phyloP scores from a whole-genome alignment of 2,888 invertebrate genomes.

The Uropetala carovei region DNA sequence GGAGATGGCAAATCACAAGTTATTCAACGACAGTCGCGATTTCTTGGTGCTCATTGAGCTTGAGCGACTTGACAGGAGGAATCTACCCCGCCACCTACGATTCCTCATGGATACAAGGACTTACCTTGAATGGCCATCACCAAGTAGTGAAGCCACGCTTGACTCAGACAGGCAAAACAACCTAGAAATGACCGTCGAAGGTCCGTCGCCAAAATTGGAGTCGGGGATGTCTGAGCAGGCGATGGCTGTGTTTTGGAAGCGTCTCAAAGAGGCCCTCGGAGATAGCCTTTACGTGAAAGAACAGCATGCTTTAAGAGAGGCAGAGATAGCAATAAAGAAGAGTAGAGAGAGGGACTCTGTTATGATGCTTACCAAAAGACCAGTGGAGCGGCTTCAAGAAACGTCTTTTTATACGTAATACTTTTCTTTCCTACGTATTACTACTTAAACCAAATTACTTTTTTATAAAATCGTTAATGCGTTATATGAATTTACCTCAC shows the following conservation, averaged over 20 bases:
- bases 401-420: too few relatives aligned
- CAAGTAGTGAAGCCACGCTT: not conserved
- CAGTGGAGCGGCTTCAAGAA: too few relatives aligned
- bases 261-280: slow-evolving; percentile 47
- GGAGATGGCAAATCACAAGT: slow-evolving; percentile 67
- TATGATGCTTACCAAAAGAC: too few relatives aligned
- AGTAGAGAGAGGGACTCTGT: slow-evolving; percentile 28
- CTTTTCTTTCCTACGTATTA: too few relatives aligned
- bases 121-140: slow-evolving; percentile 54
- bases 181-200: not conserved
- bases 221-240: not conserved
- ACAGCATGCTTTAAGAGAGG: not conserved
- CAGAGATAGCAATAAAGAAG: slow-evolving; percentile 2
- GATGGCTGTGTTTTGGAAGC: slow-evolving; percentile 31
- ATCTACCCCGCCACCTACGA: slow-evolving; percentile 51
- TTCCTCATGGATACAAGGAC: slow-evolving; percentile 58
- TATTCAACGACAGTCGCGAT: slow-evolving; percentile 66
- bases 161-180: not conserved
- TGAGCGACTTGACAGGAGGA: slow-evolving; percentile 63
- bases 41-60: slow-evolving; percentile 67
- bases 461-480: too few relatives aligned
- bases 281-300: slow-evolving; percentile 37
- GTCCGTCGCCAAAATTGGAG: not conserved
- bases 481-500: too few relatives aligned
- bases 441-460: too few relatives aligned